Conservation (phyloP, 2,888 invertebrate genomes). For the Oscheius myriophilus region DNA sequence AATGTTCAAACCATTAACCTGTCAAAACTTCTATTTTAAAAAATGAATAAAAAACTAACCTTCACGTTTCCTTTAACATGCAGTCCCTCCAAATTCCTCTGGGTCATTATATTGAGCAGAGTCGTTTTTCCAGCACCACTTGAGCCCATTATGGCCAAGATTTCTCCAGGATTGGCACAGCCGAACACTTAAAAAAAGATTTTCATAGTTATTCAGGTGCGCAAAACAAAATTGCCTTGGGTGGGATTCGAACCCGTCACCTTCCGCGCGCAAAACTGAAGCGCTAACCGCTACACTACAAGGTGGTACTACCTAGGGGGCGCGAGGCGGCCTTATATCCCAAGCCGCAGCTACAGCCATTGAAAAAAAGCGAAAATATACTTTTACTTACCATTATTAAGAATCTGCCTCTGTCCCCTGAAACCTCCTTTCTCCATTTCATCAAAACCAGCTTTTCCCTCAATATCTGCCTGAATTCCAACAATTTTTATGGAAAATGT, state of each 20-base stretch:
- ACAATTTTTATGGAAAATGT: not conserved
- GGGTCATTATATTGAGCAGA: constrained; percentile 84
- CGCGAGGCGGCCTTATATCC: not conserved
- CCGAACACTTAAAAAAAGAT: constrained; percentile 55
- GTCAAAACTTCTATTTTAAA: not conserved
- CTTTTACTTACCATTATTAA: constrained; percentile 19
- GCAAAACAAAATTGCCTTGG: not conserved
- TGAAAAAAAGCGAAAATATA: no score
- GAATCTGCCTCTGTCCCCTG: constrained; percentile 10
- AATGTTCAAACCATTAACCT: constrained; percentile 54
- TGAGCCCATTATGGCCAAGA: constrained; percentile 56
- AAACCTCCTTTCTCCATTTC: constrained; percentile 22
- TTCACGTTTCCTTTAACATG: constrained; percentile 42
- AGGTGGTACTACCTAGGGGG: no score
- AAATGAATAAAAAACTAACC: constrained; percentile 26
- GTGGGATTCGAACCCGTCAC: no score
- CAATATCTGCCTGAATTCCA: constrained; percentile 12
- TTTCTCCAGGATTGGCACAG: constrained; percentile 64
- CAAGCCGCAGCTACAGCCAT: no score
- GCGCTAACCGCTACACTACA: not conserved
- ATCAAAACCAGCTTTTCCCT: constrained; percentile 24
- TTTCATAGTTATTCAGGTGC: not conserved
- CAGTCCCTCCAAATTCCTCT: constrained; percentile 73
- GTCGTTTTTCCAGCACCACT: constrained; percentile 82
- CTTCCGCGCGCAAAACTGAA: not conserved